Conservation (phyloP, 2,113 vertebrate genomes). For the Phycodurus eques region DNA sequence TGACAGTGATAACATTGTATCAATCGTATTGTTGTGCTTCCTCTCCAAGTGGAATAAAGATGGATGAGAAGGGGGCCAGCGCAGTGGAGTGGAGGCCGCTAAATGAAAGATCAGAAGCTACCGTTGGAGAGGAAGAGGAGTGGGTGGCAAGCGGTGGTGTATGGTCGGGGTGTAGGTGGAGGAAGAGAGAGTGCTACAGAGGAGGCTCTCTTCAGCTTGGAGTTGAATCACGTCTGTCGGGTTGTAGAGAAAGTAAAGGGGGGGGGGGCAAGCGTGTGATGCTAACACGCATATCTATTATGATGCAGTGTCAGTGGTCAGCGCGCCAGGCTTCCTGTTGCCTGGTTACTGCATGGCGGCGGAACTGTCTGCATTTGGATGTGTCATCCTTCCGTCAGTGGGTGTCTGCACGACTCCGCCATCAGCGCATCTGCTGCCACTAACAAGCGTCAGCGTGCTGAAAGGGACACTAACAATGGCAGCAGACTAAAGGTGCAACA, state of each 20-base stretch:
- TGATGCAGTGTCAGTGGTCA: slow-evolving; percentile 65
- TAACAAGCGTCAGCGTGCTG: slow-evolving; percentile 38
- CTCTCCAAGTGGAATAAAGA: slow-evolving; percentile 20
- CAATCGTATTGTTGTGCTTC: background rate
- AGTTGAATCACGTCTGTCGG: slow-evolving; percentile 49
- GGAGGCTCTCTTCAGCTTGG: slow-evolving; percentile 41
- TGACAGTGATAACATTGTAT: background rate
- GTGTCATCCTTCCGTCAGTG: slow-evolving; percentile 61
- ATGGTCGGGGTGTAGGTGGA: slow-evolving; percentile 48
- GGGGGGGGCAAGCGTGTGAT: slow-evolving; percentile 25
- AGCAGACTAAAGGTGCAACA: slow-evolving; percentile 1
- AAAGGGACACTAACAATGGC: slow-evolving; percentile 21
- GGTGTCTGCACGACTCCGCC: slow-evolving; percentile 60
- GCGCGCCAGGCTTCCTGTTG: slow-evolving; percentile 67
- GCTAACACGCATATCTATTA: slow-evolving; percentile 60
- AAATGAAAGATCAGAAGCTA: slow-evolving; percentile 7
- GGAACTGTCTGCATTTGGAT: slow-evolving; percentile 51
- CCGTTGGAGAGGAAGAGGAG: slow-evolving; percentile 14
- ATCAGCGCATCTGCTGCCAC: slow-evolving; percentile 44
- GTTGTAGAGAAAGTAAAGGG: slow-evolving; percentile 29
- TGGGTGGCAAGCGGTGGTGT: slow-evolving; percentile 34
- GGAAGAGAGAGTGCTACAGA: slow-evolving; percentile 46
- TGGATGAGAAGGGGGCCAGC: slow-evolving; percentile 30
- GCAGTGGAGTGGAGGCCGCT: background rate
- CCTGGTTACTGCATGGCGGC: slow-evolving; percentile 63